Evolutionary conservation across 2,113 vertebrate genomes (phyloP), one percentile per base, ranked within the genome.

Genomic region (Prunella himalayana): DNA sequence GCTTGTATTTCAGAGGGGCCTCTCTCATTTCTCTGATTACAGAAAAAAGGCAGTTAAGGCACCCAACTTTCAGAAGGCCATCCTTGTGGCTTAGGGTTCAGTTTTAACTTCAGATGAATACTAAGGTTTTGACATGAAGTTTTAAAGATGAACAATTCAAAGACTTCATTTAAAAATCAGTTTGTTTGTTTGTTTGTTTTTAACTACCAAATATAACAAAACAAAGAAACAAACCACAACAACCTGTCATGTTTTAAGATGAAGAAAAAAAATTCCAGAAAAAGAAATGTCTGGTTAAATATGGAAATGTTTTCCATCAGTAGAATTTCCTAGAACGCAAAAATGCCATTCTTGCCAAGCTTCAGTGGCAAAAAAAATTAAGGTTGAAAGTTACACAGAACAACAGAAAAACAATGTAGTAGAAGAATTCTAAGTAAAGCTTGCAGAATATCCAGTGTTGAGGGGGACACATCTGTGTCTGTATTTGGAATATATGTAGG

Each of bases 1-100:
- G 0, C 22, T 61, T 10, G 2, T 68, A 9, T 54, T 82, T 82
- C 17, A 57, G 16, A 35, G 6, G 2, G 49, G 2, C 13, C 4
- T 76, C 9, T 80, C 27, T 60, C 13, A 42, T 64, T 83, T 69
- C 28, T 5, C 17, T 66, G 11, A 49, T 68, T 76, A 44, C 13
- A 76, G 44, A 41, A 77, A 53, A 47, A 85, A 11, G 3, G 30
- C 2, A 30, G 2, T 21, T 85, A 24, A 85, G 37, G 9, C 20
- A 76, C 7, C 8, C 45, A 37, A 50, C 9, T 72, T 76, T 68
- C 33, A 68, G 30, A 66, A 49, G 25, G 7, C 16, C 5, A 21
- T 64, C 12, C 24, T 71, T 80, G 12, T 35, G 11, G 3, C 28
- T 70, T 57, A 63, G 20, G 5, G 2, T 41, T 80, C 24, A 81